phyloP scores from a whole-genome alignment of 2,888 invertebrate species.

The Tachystola acroxantha region DNA sequence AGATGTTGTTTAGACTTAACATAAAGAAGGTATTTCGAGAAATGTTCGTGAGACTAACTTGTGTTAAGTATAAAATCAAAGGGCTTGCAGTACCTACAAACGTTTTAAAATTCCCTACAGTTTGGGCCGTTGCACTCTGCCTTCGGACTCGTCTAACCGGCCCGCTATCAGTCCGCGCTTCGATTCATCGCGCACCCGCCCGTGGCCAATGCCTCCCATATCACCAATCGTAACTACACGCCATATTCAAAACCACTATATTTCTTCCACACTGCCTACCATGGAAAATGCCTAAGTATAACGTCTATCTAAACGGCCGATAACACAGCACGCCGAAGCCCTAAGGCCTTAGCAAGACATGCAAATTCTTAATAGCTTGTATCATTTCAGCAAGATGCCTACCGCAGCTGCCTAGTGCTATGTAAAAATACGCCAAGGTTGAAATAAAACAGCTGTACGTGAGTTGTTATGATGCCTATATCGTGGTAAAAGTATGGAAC shows the following conservation, averaged over 20 bases:
- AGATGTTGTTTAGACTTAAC: no score
- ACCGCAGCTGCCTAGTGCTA: conserved; percentile 4
- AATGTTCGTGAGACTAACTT: conserved; percentile 6
- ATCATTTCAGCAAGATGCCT: not conserved
- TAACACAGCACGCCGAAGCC: conserved; percentile 7
- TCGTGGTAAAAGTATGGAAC: no score
- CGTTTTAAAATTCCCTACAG: conserved; percentile 72
- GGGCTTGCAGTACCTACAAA: conserved; percentile 59
- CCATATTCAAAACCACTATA: conserved; percentile 40
- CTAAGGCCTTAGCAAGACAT: not conserved
- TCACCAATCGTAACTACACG: conserved; percentile 62
- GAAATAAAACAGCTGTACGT: conserved; percentile 8
- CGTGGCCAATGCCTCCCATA: conserved; percentile 55
- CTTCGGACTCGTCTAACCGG: conserved; percentile 74
- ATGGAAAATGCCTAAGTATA: conserved; percentile 21
- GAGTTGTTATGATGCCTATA: no score
- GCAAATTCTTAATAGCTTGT: not conserved
- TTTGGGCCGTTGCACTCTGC: conserved; percentile 75
- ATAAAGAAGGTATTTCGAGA: no score
- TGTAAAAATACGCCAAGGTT: conserved; percentile 12
- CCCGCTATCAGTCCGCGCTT: conserved; percentile 68
- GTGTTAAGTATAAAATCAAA: conserved; percentile 52
- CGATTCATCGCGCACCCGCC: conserved; percentile 68
- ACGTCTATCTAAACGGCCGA: conserved; percentile 3
- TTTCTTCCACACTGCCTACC: conserved; percentile 31